Conservation (phyloP, 2,888 invertebrate genomes). For the Cantharis rufa region DNA sequence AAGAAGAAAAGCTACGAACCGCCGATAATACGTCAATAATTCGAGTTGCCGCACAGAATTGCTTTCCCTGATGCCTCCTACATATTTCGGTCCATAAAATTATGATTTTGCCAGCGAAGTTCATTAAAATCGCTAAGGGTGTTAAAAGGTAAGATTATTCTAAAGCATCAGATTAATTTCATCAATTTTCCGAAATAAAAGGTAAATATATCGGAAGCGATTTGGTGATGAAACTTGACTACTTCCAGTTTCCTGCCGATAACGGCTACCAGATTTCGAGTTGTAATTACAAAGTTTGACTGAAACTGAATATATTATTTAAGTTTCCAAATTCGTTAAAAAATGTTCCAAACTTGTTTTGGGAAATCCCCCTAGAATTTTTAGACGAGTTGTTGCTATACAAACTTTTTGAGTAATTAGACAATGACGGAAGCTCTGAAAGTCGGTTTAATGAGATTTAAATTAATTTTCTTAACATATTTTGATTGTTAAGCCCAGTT, state of each 20-base stretch:
- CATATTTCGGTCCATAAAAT: not conserved
- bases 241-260: not conserved
- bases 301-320: not conserved
- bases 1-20: too few relatives aligned
- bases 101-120: not conserved
- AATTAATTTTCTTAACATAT: not conserved
- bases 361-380: not conserved
- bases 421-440: not conserved
- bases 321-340: not conserved
- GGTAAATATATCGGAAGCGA: not conserved
- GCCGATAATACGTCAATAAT: too few relatives aligned
- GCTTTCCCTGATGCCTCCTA: too few relatives aligned
- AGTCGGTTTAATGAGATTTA: not conserved
- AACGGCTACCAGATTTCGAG: not conserved
- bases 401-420: not conserved
- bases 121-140: not conserved
- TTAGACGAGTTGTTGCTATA: not conserved
- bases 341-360: not conserved
- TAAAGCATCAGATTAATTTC: too few relatives aligned
- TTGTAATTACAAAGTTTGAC: not conserved
- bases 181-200: not conserved
- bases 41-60: too few relatives aligned
- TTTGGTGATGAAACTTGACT: not conserved
- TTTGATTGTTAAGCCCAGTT: not conserved
- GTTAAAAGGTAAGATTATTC: not conserved